A percentile compares a stretch with the other conserved stretches of the same genome.
These are phyloP conservation scores for Myotis brandtii DNA, from an alignment of 2,113 vertebrate genomes.

Conservation along the genomic window DNA sequence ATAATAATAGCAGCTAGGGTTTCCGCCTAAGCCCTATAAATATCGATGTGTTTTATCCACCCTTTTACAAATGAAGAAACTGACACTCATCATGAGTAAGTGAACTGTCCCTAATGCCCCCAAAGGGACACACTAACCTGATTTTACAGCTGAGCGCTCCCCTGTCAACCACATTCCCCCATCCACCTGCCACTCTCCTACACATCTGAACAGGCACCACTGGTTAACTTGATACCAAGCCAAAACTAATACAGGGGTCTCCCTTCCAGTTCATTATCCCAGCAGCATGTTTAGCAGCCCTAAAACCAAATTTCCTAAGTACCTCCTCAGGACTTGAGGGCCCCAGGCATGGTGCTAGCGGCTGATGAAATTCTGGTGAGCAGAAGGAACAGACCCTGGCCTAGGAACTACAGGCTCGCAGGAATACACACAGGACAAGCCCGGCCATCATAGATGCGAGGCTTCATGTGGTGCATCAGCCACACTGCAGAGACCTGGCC, in stretches of 20 bases:
- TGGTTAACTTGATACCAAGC: no score
- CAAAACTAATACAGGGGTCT: background rate
- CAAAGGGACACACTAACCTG: background rate
- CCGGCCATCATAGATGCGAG: background rate
- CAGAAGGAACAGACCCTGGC: background rate
- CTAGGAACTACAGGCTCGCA: background rate
- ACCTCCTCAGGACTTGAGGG: background rate
- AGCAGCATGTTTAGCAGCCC: background rate
- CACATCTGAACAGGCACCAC: background rate
- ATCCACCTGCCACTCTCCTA: background rate
- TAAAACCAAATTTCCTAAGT: background rate
- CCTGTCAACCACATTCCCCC: background rate
- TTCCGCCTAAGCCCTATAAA: background rate
- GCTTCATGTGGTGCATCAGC: background rate
- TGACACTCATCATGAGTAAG: background rate
- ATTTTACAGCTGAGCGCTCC: background rate
- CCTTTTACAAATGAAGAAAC: background rate
- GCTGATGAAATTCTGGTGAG: fast-evolving
- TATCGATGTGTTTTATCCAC: background rate
- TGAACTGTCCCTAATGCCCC: background rate
- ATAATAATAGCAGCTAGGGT: background rate
- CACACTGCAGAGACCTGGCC: fast-evolving
- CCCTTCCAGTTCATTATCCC: background rate
- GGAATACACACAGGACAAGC: background rate
- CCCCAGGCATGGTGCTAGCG: fast-evolving